Evolutionary conservation across 1,140 invertebrate genomes (phyloP), one percentile per base, ranked within the genome.

Genomic region (Tetramorium parvispinum): DNA sequence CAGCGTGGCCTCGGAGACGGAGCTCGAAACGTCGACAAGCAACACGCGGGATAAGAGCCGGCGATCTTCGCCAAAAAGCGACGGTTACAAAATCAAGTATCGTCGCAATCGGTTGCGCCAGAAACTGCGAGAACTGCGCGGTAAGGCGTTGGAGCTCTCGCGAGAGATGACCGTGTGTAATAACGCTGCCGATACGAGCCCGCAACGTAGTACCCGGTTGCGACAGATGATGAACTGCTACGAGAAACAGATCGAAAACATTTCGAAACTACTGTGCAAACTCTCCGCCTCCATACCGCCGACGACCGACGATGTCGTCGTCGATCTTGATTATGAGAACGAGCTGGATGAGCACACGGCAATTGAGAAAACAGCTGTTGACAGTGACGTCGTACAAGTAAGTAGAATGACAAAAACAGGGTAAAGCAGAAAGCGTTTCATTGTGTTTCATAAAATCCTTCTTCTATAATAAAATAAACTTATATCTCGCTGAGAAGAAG

Each of bases 241-340:
- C n/a, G 89, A 90, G n/a, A 87, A 91, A 10, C 92, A 92, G 37
- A 93, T 93, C 18, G 87, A 92, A 32, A 90, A 91, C 43, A 5
- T 91, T 6, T 90, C 89, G 0, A 91, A 91, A 16, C 13, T 91
- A 37, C 37, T 88, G 6, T 66, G 51, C 27, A 91, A 86, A 53
- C 32, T 90, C 16, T 87, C 88, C 1, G 63, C 88, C 11, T 49
- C 73, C 0, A 65, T 81, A 16, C 40, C 89, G 10, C 11, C 75
- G 10, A 32, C n/a, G 6, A 46, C 61, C 0, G 55, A 51, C 3
- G 43, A 88, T 13, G 55, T 21, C n/a, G 49, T 71, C 8, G 27
- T 88, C 18, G 49, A 85, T 51, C 43, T 88, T 11, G 40, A 75
- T 16, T 55, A 57, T n/a, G 51, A 85, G 6, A 73, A 79, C 43